Evolutionary conservation across 1,140 invertebrate species (phyloP).

Genomic region (Augochlora pura): DNA sequence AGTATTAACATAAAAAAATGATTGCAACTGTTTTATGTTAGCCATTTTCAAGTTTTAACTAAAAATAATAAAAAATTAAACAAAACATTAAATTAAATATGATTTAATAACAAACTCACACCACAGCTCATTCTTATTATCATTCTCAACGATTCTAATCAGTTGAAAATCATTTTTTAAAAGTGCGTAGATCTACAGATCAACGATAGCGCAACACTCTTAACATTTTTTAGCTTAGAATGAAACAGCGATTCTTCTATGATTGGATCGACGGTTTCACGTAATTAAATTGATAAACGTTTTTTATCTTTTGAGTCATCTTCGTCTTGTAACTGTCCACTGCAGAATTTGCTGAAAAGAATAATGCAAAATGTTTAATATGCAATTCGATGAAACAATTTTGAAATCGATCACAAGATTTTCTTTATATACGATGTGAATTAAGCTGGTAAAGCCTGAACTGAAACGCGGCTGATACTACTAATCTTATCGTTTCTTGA

Average conservation of each 20-base stretch:
- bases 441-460: neutral
- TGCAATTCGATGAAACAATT: neutral
- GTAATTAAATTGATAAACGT: neutral
- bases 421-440: neutral
- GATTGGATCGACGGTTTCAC: neutral
- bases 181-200: too few species aligned
- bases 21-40: too few species aligned
- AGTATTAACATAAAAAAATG: too few species aligned
- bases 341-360: neutral
- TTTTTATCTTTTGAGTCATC: neutral
- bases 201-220: too few species aligned
- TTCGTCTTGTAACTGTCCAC: neutral
- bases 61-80: too few species aligned
- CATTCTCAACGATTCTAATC: too few species aligned
- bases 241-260: neutral
- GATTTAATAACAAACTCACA: too few species aligned
- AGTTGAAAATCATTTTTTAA: too few species aligned
- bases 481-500: constrained; percentile 13
- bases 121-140: too few species aligned
- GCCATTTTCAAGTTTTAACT: too few species aligned
- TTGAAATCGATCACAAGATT: neutral
- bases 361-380: neutral
- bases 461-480: neutral
- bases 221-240: neutral
- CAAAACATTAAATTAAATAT: too few species aligned